Conservation (phyloP, 1,140 invertebrate genomes). For the Penaeus vannamei region DNA sequence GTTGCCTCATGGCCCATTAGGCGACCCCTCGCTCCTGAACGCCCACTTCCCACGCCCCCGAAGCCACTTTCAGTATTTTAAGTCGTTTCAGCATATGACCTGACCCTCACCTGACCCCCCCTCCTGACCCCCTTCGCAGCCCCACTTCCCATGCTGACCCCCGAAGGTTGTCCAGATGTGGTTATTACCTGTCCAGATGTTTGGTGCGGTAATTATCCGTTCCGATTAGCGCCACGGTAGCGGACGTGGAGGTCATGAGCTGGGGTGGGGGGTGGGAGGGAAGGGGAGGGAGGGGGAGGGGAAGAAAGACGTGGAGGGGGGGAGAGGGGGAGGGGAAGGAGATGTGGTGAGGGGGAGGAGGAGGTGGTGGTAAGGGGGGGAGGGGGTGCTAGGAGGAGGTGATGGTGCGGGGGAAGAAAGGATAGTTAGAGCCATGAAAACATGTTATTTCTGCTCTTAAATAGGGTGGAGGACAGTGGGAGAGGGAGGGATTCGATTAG, state of each 20-base stretch:
- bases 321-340: background rate
- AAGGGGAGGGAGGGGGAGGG: background rate
- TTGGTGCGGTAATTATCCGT: constrained; percentile 71
- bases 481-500: background rate
- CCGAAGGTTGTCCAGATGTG: no score
- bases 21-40: no score
- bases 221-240: constrained; percentile 80
- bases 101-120: no score
- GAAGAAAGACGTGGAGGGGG: background rate
- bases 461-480: background rate
- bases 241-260: constrained; percentile 56
- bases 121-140: no score
- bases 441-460: no score
- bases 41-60: no score
- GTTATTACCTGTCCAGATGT: no score
- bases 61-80: no score
- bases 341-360: background rate
- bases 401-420: background rate
- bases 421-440: background rate
- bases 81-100: no score
- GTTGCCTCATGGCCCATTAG: no score
- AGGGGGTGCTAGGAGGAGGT: background rate
- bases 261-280: background rate
- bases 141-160: no score
- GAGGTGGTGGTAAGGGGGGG: background rate